Evolutionary conservation across 2,797 vertebrate genomes (phyloP), one percentile per base, ranked within the genome.

Genomic region (Malacoraja senta): DNA sequence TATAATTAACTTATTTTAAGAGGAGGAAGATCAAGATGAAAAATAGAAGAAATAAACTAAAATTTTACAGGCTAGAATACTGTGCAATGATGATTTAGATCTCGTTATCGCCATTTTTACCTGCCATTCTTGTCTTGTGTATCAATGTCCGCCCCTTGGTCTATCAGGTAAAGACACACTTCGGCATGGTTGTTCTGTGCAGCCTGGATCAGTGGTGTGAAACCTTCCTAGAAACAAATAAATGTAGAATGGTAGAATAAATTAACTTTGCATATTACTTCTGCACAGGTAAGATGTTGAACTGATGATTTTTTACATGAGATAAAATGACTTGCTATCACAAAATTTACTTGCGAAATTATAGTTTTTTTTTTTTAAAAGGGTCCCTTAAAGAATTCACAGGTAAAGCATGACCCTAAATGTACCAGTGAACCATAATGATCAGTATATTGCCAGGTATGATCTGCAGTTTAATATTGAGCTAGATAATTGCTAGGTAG

Each of bases 141-240:
- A 93, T 98, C 98, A 94, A 98, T 94, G 92, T 99, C 98, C 84
- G 98, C 98, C 78, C 98, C 97, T 1, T 97, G 97, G 94, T 99
- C 98, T 93, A 99, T 95, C 94, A 99, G 97, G 93, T 95, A 94
- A 94, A 94, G 95, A 94, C 98, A 98, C 65, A 97, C 96, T 81
- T 99, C 98, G 6, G 94, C 93, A 81, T 98, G 97, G 93, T 95
- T 96, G 12, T 97, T 97, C 93, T 96, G 97, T 68, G 97, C 96
- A 44, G 98, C 96, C 94, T 98, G 94, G 93, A 98, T 96, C 95
- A 99, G 94, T 1, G 98, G 96, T 61, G 97, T 97, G 94, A 97
- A 95, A 3, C 98, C 98, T 53, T 99, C 99, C 99, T 99, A 95
- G 91, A 93, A 95, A 35, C 68, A 93, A 94, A 93, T 84, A 92